phyloP scores from a whole-genome alignment of 2,888 invertebrate genomes.

The Leptarthrus brevirostris region DNA sequence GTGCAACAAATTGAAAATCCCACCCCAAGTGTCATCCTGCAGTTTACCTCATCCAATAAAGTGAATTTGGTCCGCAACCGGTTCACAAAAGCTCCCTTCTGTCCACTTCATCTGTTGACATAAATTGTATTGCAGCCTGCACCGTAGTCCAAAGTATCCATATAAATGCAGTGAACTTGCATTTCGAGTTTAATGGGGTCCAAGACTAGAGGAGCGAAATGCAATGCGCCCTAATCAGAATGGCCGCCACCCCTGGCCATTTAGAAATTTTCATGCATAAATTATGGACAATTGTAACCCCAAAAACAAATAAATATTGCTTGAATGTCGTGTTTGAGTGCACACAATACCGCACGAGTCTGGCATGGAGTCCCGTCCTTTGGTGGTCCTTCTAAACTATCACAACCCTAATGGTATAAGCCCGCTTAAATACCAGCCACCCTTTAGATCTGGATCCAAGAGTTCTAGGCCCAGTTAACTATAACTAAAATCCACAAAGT shows the following conservation, averaged over 20 bases:
- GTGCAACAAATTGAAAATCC: slow-evolving; percentile 36
- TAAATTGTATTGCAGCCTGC: slow-evolving; percentile 51
- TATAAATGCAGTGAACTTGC: slow-evolving; percentile 41
- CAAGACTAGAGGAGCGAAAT: slow-evolving; percentile 25
- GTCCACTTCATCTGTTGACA: slow-evolving; percentile 52
- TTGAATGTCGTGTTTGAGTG: slow-evolving; percentile 54
- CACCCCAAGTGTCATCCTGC: not conserved
- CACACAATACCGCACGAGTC: slow-evolving; percentile 46
- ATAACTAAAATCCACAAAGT: slow-evolving; percentile 51
- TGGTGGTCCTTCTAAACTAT: slow-evolving; percentile 20
- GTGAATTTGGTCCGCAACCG: slow-evolving; percentile 43
- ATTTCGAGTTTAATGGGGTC: slow-evolving; percentile 36
- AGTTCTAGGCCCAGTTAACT: not conserved
- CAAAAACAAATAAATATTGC: slow-evolving; percentile 57
- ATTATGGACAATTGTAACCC: slow-evolving; percentile 57
- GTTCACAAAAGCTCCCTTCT: slow-evolving; percentile 29
- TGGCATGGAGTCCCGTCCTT: slow-evolving; percentile 37
- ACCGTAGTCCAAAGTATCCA: slow-evolving; percentile 44
- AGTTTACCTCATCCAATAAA: slow-evolving; percentile 39
- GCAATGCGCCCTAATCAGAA: slow-evolving; percentile 39
- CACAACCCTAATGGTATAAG: not conserved
- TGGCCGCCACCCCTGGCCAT: slow-evolving; percentile 50
- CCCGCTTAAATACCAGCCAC: slow-evolving; percentile 6
- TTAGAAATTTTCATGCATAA: slow-evolving; percentile 56
- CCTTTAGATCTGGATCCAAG: not conserved